These are phyloP conservation scores for Oreamnos americanus DNA, from an alignment of 2,113 vertebrate species.

Conservation along the genomic window DNA sequence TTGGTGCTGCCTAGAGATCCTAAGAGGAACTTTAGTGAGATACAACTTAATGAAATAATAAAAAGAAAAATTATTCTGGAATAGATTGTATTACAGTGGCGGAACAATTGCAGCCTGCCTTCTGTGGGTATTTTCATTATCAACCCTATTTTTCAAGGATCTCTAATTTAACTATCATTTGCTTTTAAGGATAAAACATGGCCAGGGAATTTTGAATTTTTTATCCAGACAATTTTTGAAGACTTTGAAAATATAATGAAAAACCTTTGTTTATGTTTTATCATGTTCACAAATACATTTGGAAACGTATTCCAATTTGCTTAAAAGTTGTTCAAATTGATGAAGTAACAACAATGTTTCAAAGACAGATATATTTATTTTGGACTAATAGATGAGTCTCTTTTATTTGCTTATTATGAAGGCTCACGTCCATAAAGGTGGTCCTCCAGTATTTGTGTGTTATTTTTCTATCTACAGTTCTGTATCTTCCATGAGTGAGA, in stretches of 20 bases:
- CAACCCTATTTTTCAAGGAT: constrained; percentile 40
- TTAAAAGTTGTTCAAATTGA: constrained; percentile 18
- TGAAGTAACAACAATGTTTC: neutral
- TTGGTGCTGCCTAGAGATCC: constrained; percentile 86
- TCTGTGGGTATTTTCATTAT: constrained; percentile 61
- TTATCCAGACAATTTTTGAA: neutral
- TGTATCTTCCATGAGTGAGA: neutral
- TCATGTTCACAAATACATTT: neutral
- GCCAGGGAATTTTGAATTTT: constrained; percentile 36
- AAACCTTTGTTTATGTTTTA: neutral
- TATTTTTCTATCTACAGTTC: neutral
- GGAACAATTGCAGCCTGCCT: constrained; percentile 64
- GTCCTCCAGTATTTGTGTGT: neutral
- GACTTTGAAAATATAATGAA: neutral
- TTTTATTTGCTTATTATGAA: neutral
- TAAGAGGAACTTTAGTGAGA: constrained; percentile 88
- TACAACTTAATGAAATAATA: constrained; percentile 99
- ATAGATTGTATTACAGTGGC: constrained; percentile 76
- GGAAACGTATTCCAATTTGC: neutral
- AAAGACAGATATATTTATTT: neutral
- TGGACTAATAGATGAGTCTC: neutral
- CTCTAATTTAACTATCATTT: constrained; percentile 53
- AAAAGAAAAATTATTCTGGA: constrained; percentile 88
- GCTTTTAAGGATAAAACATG: constrained; percentile 13
- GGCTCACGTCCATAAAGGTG: neutral